Conservation (phyloP, 2,797 vertebrate species). For the Tiaroga cobitis region DNA sequence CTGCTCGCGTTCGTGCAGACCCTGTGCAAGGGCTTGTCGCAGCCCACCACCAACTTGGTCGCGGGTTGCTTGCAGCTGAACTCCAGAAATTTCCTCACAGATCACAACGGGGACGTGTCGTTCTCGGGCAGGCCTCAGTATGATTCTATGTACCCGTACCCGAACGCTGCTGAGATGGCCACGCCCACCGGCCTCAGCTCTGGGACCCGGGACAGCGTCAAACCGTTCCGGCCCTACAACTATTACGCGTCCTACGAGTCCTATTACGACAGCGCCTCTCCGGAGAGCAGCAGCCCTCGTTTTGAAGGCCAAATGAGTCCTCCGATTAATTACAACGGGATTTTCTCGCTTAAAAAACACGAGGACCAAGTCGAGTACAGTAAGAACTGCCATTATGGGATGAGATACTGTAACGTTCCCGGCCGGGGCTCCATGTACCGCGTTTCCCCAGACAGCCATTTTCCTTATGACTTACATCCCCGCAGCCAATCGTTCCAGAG, state of each 20-base stretch:
- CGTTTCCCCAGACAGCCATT: conserved; percentile 93
- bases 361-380: conserved; percentile 93
- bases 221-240: conserved; percentile 93
- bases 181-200: conserved; percentile 87
- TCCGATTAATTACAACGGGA: conserved; percentile 98
- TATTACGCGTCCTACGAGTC: conserved; percentile 92
- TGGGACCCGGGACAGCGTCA: conserved; percentile 85
- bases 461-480: conserved; percentile 97
- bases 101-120: conserved; percentile 89
- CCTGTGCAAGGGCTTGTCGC: conserved; percentile 97
- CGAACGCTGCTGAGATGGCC: conserved; percentile 89
- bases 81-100: conserved; percentile 94
- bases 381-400: conserved; percentile 94
- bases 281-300: conserved; percentile 90
- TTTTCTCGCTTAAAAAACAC: conserved; percentile 97
- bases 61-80: conserved; percentile 98
- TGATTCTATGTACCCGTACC: conserved; percentile 90
- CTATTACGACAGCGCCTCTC: conserved; percentile 94
- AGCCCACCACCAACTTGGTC: conserved; percentile 98
- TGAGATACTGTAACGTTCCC: conserved; percentile 95
- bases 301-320: conserved; percentile 95
- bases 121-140: conserved; percentile 90
- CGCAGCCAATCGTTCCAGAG: conserved; percentile 93
- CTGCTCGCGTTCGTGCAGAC: conserved; percentile 97
- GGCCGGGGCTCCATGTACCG: conserved; percentile 94